These are phyloP conservation scores for Tineola bisselliella DNA, from an alignment of 2,888 invertebrate genomes.

Conservation along the genomic window DNA sequence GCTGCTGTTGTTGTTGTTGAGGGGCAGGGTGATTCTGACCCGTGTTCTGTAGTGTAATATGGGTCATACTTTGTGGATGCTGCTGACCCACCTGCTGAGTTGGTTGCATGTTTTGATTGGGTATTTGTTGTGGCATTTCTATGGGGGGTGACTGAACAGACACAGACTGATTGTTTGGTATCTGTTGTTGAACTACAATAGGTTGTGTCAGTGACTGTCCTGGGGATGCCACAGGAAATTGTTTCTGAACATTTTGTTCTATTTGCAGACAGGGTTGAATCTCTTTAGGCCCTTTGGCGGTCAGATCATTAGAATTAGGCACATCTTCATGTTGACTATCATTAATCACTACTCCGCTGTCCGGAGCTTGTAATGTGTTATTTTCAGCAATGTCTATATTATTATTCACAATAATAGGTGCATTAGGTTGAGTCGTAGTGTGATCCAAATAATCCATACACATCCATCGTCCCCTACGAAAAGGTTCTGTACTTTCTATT, in stretches of 20 bases:
- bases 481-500: constrained; percentile 95
- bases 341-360: constrained; percentile 62
- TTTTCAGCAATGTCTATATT: constrained; percentile 55
- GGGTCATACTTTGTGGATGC: constrained; percentile 64
- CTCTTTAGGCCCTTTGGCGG: constrained; percentile 59
- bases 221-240: constrained; percentile 63
- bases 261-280: constrained; percentile 54
- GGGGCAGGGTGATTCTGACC: constrained; percentile 45
- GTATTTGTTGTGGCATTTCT: constrained; percentile 63
- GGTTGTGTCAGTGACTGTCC: constrained; percentile 64
- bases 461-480: constrained; percentile 91
- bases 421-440: constrained; percentile 67
- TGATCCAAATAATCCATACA: constrained; percentile 95
- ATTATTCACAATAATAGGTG: constrained; percentile 58
- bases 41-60: constrained; percentile 58
- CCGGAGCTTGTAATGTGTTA: constrained; percentile 52
- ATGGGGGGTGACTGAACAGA: constrained; percentile 62
- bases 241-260: constrained; percentile 59
- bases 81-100: constrained; percentile 56
- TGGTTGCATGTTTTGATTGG: constrained; percentile 49
- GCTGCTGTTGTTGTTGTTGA: constrained; percentile 41
- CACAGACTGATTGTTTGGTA: constrained; percentile 53
- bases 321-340: constrained; percentile 63
- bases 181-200: constrained; percentile 44
- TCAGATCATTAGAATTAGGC: constrained; percentile 46